These are phyloP conservation scores for Rachycentron canadum DNA, from an alignment of 2,797 vertebrate species.

Conservation along the genomic window DNA sequence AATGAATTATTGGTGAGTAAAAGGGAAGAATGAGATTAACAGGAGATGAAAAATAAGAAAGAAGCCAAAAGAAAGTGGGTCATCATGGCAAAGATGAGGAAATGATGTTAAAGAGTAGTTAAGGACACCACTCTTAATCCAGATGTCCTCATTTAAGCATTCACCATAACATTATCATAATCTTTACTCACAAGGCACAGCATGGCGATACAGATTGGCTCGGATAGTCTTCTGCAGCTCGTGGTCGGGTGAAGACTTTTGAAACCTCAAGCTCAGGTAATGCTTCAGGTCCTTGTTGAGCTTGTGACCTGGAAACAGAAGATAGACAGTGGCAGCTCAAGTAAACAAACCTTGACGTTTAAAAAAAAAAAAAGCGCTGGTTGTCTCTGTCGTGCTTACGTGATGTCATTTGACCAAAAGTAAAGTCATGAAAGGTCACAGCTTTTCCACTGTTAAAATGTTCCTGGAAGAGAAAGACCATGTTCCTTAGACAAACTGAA, in stretches of 20 bases:
- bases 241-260: constrained; percentile 94
- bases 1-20: constrained; percentile 22
- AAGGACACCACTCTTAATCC: constrained; percentile 20
- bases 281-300: constrained; percentile 94
- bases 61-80: constrained; percentile 44
- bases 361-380: constrained; percentile 21
- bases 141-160: constrained; percentile 27
- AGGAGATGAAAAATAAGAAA: constrained; percentile 30
- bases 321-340: constrained; percentile 39
- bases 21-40: constrained; percentile 30
- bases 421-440: constrained; percentile 12
- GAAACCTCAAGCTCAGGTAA: constrained; percentile 94
- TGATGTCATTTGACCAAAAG: constrained; percentile 28
- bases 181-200: constrained; percentile 95
- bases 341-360: constrained; percentile 23
- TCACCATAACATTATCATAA: neutral
- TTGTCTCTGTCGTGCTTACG: neutral
- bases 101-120: constrained; percentile 24
- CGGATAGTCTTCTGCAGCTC: constrained; percentile 95
- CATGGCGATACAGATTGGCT: constrained; percentile 95
- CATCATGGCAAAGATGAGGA: constrained; percentile 31
- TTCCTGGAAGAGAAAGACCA: constrained; percentile 14
- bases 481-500: neutral
- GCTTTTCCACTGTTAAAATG: constrained; percentile 40
- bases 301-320: constrained; percentile 87